Evolutionary conservation across 1,140 invertebrate species (phyloP), one percentile per base, ranked within the genome.

Genomic region (Himalopsyche phryganea): DNA sequence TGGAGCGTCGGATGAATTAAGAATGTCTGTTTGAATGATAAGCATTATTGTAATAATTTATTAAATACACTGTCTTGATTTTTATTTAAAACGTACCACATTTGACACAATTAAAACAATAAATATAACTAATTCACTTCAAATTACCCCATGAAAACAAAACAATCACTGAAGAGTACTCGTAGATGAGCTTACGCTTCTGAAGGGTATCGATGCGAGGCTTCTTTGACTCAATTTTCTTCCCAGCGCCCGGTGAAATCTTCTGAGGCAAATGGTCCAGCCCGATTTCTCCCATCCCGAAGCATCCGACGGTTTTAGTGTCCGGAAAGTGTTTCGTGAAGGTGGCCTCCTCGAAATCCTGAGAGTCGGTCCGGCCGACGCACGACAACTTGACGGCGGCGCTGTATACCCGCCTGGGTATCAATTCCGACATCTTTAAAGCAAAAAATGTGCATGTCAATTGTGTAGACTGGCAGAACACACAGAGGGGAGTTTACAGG

Each of bases 311-410:
- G 3, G 76, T 59, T n/a, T 66, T 65, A 5, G 73, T 76, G 18
- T 66, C 51, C 0, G 74, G 75, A 52, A 77, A 76, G 9, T 65
- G 66, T 1, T 66, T 60, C 1, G 71, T 64, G 60, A 75, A 75
- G 20, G 63, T 68, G 4, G 72, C 66, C 51, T 72, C 69, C 44
- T 77, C 73, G 6, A 68, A 48, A 14, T 68, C 67, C 50, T 74
- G 71, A 23, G 68, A 72, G 45, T 67, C 59, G 32, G 72, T 69
- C 1, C 74, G 66, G 7, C 73, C 75, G n/a, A 76, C 67, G 41
- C 75, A 77, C 1, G 74, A 73, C n/a, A 77, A 57, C 57, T 76
- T 77, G 10, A 77, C 7, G 0, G 65, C 73, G 9, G 70, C 69
- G n/a, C 71, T 75, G 56, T 71, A 65, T 56, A 73, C 70, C 51